phyloP scores from a whole-genome alignment of 1,140 invertebrate genomes.

The Daktulosphaira vitifoliae region DNA sequence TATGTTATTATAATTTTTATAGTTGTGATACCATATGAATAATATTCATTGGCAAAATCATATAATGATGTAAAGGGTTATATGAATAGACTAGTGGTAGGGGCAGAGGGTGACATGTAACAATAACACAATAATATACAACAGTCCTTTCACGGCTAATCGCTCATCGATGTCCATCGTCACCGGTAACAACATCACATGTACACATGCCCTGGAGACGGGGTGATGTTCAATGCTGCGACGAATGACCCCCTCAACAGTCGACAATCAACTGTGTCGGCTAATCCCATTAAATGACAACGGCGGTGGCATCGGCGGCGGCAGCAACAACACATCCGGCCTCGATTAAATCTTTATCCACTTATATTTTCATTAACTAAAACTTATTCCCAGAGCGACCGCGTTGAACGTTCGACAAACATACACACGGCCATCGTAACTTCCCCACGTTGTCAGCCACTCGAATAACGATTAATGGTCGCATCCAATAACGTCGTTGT shows the following conservation, averaged over 20 bases:
- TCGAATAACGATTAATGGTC: background rate
- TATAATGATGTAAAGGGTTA: no score
- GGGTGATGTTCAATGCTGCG: background rate
- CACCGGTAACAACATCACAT: no score
- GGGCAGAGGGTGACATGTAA: no score
- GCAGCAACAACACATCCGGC: background rate
- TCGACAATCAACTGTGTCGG: background rate
- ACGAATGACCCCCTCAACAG: background rate
- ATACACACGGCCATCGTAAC: background rate
- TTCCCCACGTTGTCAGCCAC: no score
- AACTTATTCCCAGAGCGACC: constrained; percentile 28
- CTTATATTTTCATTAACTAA: constrained; percentile 34
- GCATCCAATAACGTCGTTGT: background rate
- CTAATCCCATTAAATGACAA: background rate
- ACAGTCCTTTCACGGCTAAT: no score
- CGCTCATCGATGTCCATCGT: no score
- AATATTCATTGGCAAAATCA: no score
- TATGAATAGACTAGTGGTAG: no score
- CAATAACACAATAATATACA: no score
- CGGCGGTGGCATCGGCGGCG: background rate
- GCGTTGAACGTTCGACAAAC: background rate
- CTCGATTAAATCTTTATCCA: constrained; percentile 33
- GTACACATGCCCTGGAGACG: background rate
- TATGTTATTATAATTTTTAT: no score
- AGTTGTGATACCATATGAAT: no score